Base-by-base conservation (phyloP, 1,140 invertebrate genomes). In the Drosophila azteca region DNA sequence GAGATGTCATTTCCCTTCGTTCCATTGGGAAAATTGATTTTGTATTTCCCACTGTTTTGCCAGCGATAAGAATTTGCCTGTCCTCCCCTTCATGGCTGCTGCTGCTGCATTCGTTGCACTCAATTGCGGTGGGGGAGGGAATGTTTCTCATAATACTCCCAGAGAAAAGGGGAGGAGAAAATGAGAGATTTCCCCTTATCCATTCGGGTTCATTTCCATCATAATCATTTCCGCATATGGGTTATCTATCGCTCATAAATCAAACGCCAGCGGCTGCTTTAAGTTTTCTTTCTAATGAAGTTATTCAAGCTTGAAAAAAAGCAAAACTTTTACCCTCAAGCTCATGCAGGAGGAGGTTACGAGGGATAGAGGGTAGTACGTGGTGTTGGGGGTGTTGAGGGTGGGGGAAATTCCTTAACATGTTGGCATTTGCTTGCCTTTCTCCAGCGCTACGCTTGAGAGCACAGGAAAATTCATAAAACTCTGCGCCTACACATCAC, bases 391-490 rank as follows among this genome's bases (percentile, higher is more conserved):
- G 52, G 63, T 77, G 41, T 20, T 61, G 64, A 62, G 77, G 60
- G 67, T 60, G 74, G 69, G 29, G 61, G 17, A 39, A 61, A 79
- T 76, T 83, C 78, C 58, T 85, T 84, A 73, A 77, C 80, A 85
- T 79, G 63, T 66, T 68, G 72, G 66, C 63, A 79, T 72, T 83
- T 63, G 74, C 70, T 74, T 54, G 63, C 46, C 76, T 72, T 64
- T 77, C 61, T 67, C 55, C 53, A 29, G 67, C 51, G 61, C 52
- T 62, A 85, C 68, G 81, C 82, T 55, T 77, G 68, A 87, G 60
- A 81, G 82, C 81, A 87, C 81, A 85, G 74, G 66, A 74, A 77
- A 78, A 87, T 87, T 87, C 82, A 85, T 87, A 87, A 78, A 85
- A 85, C 54, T 87, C 82, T 54, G 57, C 54, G 72, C 67, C 81